A percentile compares a stretch with the other conserved stretches of the same genome.
These are phyloP conservation scores for Drosophila nr. perissopoda DNA, from an alignment of 2,888 invertebrate species.

Conservation along the genomic window DNA sequence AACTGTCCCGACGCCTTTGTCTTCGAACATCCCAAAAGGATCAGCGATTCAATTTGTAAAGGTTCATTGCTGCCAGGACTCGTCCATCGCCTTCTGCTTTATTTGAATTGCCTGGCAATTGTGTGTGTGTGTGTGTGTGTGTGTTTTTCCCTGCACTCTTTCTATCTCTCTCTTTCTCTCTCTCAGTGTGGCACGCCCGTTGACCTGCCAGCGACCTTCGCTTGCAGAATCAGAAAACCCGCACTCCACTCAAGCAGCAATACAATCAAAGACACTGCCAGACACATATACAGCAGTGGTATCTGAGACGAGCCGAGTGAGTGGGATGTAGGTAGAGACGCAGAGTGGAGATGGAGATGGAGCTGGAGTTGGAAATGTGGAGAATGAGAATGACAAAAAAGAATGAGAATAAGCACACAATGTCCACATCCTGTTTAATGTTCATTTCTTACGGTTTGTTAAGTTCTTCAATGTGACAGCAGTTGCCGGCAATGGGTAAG, in stretches of 20 bases:
- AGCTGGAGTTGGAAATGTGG: background rate
- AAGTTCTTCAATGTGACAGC: slow-evolving; percentile 68
- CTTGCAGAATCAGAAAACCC: slow-evolving; percentile 45
- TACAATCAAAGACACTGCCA: slow-evolving; percentile 57
- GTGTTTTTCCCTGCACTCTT: background rate
- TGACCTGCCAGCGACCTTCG: slow-evolving; percentile 71
- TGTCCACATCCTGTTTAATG: slow-evolving; percentile 71
- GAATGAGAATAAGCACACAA: slow-evolving; percentile 24
- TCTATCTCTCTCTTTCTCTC: background rate
- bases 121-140: slow-evolving; percentile 9
- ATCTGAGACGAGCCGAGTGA: background rate
- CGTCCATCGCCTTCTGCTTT: slow-evolving; percentile 31
- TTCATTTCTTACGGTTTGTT: slow-evolving; percentile 76
- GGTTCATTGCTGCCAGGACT: slow-evolving; percentile 67
- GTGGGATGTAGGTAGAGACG: background rate
- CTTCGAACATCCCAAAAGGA: slow-evolving; percentile 71
- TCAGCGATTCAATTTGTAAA: slow-evolving; percentile 81
- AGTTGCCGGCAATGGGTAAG: slow-evolving; percentile 11
- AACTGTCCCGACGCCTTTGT: slow-evolving; percentile 51
- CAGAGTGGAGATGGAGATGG: slow-evolving; percentile 1
- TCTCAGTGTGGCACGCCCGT: slow-evolving; percentile 24
- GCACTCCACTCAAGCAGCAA: slow-evolving; percentile 43
- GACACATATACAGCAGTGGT: slow-evolving; percentile 28
- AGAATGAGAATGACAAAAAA: slow-evolving; percentile 2
- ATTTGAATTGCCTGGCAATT: slow-evolving; percentile 63